Percentiles rank a stretch among this genome's conserved stretches.
Conservation (phyloP, 1,140 invertebrate genomes). For the Oedothorax gibbosus region DNA sequence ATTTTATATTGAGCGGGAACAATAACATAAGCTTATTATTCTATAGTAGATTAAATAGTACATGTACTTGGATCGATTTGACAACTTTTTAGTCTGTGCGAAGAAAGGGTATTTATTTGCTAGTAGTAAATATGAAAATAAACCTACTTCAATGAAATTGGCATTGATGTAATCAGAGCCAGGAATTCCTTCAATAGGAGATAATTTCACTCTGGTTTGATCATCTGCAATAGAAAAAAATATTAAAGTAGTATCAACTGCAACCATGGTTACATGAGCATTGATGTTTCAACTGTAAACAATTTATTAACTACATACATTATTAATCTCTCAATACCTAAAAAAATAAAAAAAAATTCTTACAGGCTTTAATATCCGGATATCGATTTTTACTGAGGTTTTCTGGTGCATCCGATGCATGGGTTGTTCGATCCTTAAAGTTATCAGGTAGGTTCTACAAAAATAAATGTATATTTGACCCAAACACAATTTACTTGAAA, state of each 20-base stretch:
- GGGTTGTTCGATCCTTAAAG: conserved; percentile 86
- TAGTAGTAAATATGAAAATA: background rate
- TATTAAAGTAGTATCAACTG: background rate
- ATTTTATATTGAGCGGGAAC: too few relatives aligned
- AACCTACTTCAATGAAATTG: conserved; percentile 79
- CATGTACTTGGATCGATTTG: too few relatives aligned
- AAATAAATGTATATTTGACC: background rate
- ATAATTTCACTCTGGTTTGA: conserved; percentile 87
- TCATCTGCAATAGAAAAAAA: conserved; percentile 71
- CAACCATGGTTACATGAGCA: background rate
- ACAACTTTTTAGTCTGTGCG: too few relatives aligned
- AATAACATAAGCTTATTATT: too few relatives aligned
- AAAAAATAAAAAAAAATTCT: background rate
- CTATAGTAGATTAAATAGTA: too few relatives aligned
- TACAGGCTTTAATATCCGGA: conserved; percentile 68
- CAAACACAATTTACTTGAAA: too few relatives aligned
- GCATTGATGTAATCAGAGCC: conserved; percentile 91
- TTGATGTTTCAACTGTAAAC: background rate
- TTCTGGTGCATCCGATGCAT: conserved; percentile 87
- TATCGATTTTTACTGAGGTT: conserved; percentile 76
- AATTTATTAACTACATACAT: background rate
- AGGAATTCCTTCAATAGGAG: conserved; percentile 79
- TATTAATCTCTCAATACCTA: background rate
- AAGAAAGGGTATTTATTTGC: too few relatives aligned
- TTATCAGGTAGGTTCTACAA: conserved; percentile 79